Evolutionary conservation across 2,888 invertebrate species (phyloP).

Genomic region (Pristionchus maxplancki): DNA sequence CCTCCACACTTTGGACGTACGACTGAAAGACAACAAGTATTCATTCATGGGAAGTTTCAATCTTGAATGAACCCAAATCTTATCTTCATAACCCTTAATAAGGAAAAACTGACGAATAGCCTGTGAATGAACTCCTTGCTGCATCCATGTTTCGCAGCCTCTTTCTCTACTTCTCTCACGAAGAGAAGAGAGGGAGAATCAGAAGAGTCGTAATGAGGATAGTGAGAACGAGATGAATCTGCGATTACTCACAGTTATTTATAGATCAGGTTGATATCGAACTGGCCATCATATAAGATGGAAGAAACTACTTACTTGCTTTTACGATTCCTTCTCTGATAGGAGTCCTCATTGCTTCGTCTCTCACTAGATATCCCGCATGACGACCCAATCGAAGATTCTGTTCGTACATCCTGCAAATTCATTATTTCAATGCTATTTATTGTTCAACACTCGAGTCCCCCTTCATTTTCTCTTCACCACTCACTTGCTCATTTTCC

Average conservation of each 20-base stretch:
- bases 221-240: background rate
- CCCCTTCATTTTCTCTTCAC: background rate
- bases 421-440: background rate
- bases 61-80: background rate
- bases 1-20: background rate
- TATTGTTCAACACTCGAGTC: background rate
- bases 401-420: constrained; percentile 86
- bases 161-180: background rate
- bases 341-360: constrained; percentile 80
- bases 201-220: background rate
- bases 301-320: background rate
- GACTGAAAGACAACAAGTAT: background rate
- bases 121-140: background rate
- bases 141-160: background rate
- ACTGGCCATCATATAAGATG: too few relatives aligned
- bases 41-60: background rate
- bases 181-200: background rate
- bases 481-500: constrained; percentile 62
- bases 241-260: background rate
- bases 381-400: constrained; percentile 90
- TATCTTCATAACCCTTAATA: background rate
- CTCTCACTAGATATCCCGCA: constrained; percentile 79
- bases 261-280: too few relatives aligned
- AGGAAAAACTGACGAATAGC: background rate
- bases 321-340: constrained; percentile 44